A percentile compares a stretch with the other conserved stretches of the same genome.
Conservation (phyloP, 2,888 invertebrate species). For the Dugesia japonica region DNA sequence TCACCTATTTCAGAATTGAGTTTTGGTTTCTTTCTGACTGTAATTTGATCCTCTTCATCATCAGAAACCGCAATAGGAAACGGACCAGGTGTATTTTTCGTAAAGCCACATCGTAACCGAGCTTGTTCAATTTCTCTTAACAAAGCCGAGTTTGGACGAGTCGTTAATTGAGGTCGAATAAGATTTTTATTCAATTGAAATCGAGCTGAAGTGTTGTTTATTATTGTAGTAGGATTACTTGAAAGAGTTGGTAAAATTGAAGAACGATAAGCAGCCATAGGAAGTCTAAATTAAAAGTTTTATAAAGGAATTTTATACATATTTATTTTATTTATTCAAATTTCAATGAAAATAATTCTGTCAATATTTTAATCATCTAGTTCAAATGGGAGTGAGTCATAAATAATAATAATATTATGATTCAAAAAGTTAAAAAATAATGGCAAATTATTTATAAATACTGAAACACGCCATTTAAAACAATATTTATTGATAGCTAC, state of each 20-base stretch:
- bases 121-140: slow-evolving; percentile 22
- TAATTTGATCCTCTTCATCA: not conserved
- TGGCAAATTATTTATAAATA: too few relatives aligned
- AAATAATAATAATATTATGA: too few relatives aligned
- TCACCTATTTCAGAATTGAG: not conserved
- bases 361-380: too few relatives aligned
- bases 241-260: slow-evolving; percentile 1
- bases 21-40: not conserved
- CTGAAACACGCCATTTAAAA: too few relatives aligned
- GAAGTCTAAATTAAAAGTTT: not conserved
- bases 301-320: too few relatives aligned
- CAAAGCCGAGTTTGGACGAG: not conserved
- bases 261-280: not conserved
- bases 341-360: too few relatives aligned
- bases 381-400: too few relatives aligned
- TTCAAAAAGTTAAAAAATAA: too few relatives aligned
- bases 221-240: not conserved
- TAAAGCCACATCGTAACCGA: slow-evolving; percentile 23
- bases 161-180: not conserved
- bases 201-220: not conserved
- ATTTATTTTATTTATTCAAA: too few relatives aligned
- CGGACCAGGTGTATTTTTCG: not conserved
- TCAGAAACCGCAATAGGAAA: slow-evolving; percentile 5
- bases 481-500: too few relatives aligned
- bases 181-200: slow-evolving; percentile 3